Conservation (phyloP, 35 echinoderm and acorn worm species). For the Ophioderma brevispina region DNA sequence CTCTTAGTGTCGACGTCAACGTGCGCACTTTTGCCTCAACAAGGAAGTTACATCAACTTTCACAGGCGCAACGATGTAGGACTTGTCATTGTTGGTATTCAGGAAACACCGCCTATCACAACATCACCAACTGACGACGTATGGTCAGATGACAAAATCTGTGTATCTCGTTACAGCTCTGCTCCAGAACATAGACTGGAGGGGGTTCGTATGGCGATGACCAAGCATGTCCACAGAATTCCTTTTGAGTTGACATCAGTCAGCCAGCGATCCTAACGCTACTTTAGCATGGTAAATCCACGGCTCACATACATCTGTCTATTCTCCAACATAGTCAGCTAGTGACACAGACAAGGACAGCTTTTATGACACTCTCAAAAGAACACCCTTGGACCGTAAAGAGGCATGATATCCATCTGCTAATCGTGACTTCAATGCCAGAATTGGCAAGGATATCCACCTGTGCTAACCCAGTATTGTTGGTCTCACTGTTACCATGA, state of each 20-base stretch:
- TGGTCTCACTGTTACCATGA: neutral
- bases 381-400: too few relatives aligned
- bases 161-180: neutral
- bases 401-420: too few relatives aligned
- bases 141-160: neutral
- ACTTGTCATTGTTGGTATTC: neutral
- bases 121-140: too few relatives aligned
- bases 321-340: neutral
- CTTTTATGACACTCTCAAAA: too few relatives aligned
- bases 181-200: neutral
- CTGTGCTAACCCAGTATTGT: neutral
- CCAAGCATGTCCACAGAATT: neutral
- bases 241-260: neutral
- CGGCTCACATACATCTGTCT: neutral
- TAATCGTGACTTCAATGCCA: too few relatives aligned
- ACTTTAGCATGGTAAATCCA: neutral
- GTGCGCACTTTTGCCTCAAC: neutral
- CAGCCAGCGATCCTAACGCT: neutral
- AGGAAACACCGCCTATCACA: neutral
- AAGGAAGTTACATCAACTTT: neutral
- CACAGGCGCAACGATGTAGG: neutral
- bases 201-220: neutral
- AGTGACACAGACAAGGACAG: too few relatives aligned
- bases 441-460: too few relatives aligned
- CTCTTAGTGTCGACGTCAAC: neutral